Percentiles rank a stretch among this genome's conserved stretches.
Conservation (phyloP, 2,797 vertebrate genomes). For the Epinephelus coioides region DNA sequence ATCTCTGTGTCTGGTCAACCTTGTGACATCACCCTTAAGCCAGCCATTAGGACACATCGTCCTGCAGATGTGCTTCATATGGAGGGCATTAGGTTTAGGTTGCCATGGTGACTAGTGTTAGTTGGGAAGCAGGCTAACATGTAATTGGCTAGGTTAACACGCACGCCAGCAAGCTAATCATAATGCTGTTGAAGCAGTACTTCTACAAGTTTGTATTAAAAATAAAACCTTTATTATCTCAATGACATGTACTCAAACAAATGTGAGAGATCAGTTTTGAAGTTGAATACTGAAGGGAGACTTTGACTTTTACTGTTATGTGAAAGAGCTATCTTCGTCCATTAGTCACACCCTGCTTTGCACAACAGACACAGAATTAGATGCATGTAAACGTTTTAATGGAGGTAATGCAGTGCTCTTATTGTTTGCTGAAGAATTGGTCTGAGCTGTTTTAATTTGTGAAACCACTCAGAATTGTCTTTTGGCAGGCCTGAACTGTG, state of each 20-base stretch:
- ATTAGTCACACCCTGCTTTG: too few relatives aligned
- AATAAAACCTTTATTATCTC: too few relatives aligned
- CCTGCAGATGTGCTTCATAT: slow-evolving; percentile 64
- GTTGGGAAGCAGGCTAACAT: slow-evolving; percentile 18
- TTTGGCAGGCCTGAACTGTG: neutral
- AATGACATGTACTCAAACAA: too few relatives aligned
- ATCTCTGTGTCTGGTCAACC: slow-evolving; percentile 51
- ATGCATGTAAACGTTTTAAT: too few relatives aligned
- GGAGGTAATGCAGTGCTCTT: too few relatives aligned
- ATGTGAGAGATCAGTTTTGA: too few relatives aligned
- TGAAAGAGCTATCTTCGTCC: too few relatives aligned
- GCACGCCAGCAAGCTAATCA: neutral
- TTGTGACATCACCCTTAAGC: slow-evolving; percentile 59
- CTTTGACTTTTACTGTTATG: too few relatives aligned
- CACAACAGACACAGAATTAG: too few relatives aligned
- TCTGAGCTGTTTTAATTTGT: neutral
- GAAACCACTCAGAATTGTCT: neutral
- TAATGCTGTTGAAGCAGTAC: slow-evolving; percentile 12
- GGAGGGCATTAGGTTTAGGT: slow-evolving; percentile 28
- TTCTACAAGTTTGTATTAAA: too few relatives aligned
- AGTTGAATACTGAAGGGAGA: too few relatives aligned
- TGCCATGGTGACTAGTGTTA: slow-evolving; percentile 48
- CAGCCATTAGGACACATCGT: slow-evolving; percentile 49
- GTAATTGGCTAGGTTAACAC: slow-evolving; percentile 30
- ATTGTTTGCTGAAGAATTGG: neutral